Conservation (phyloP, 64 coral and sea anemone genomes). For the Pachyseris speciosa region DNA sequence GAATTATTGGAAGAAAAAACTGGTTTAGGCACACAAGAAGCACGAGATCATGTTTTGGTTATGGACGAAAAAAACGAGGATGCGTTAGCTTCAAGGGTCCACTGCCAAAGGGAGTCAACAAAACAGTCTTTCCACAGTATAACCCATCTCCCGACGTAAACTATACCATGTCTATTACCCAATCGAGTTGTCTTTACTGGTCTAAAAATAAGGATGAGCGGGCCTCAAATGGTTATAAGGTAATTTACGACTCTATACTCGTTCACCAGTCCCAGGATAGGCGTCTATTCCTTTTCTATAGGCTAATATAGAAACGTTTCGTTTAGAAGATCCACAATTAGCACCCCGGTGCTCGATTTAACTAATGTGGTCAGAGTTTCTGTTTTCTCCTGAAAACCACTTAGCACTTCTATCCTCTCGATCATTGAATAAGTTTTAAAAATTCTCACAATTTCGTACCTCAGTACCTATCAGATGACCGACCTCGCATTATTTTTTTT, state of each 20-base stretch:
- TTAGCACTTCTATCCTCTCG: too few species aligned
- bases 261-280: too few species aligned
- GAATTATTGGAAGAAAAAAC: constrained; percentile 23
- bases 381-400: too few species aligned
- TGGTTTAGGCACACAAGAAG: not conserved
- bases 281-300: too few species aligned
- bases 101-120: not conserved
- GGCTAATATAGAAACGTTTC: too few species aligned
- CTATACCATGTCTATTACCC: constrained; percentile 22
- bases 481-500: too few species aligned
- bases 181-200: constrained; percentile 53
- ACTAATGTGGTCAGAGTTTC: too few species aligned
- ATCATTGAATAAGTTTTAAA: too few species aligned
- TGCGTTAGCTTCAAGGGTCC: constrained; percentile 77
- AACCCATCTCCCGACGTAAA: not conserved
- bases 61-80: constrained; percentile 48
- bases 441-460: too few species aligned
- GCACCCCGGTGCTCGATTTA: too few species aligned
- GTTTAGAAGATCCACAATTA: too few species aligned
- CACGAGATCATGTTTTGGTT: constrained; percentile 66
- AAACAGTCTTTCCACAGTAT: constrained; percentile 2
- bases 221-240: constrained; percentile 36
- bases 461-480: too few species aligned
- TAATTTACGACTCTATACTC: not conserved
- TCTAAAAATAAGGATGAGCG: constrained; percentile 11